These are phyloP conservation scores for Tribolium madens DNA, from an alignment of 1,140 invertebrate genomes.

Conservation along the genomic window DNA sequence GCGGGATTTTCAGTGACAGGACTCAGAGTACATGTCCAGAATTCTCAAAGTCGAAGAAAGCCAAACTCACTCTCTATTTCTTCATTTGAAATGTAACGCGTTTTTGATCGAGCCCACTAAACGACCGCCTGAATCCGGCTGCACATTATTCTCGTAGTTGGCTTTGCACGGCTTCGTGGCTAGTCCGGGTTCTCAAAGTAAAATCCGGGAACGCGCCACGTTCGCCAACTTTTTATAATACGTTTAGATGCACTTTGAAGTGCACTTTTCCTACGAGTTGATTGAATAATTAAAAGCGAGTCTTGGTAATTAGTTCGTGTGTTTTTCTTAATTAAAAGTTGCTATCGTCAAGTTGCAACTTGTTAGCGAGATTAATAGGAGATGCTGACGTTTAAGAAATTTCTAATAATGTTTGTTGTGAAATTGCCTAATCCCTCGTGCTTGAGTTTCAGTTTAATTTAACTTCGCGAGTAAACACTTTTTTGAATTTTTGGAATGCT, in stretches of 20 bases:
- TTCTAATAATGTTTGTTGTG: not conserved
- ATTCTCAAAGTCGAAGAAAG: conserved; percentile 52
- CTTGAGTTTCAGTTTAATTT: too few species aligned
- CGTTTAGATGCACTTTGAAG: conserved; percentile 11
- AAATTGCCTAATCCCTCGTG: too few species aligned
- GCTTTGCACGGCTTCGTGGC: conserved; percentile 54
- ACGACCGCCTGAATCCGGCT: conserved; percentile 50
- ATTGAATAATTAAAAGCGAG: conserved; percentile 1
- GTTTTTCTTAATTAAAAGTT: not conserved
- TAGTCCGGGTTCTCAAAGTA: conserved; percentile 52
- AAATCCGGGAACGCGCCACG: conserved; percentile 49
- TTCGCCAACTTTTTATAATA: conserved; percentile 37
- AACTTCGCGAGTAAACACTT: too few species aligned
- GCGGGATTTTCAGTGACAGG: not conserved
- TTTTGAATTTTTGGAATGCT: too few species aligned
- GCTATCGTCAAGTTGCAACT: not conserved
- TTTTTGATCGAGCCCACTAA: conserved; percentile 60
- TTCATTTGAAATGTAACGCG: conserved; percentile 60
- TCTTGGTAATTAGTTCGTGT: not conserved
- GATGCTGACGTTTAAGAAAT: not conserved
- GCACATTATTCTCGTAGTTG: conserved; percentile 59
- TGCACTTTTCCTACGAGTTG: not conserved
- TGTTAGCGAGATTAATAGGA: not conserved
- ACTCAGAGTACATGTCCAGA: conserved; percentile 49
- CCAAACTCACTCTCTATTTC: conserved; percentile 55